Evolutionary conservation across 2,797 vertebrate species (phyloP).

Genomic region (Melanotaenia trifasciata): DNA sequence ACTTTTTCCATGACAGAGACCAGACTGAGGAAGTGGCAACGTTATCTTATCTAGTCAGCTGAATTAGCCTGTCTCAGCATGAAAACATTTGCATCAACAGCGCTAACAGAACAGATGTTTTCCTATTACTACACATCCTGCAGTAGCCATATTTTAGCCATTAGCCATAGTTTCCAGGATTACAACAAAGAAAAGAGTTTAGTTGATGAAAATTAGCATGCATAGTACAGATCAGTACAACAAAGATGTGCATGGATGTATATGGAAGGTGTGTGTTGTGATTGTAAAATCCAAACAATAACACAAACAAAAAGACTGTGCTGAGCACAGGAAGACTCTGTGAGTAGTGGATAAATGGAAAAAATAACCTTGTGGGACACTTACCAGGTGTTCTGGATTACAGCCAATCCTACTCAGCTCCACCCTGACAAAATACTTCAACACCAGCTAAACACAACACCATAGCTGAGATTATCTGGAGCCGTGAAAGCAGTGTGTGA

Average conservation of each 20-base stretch:
- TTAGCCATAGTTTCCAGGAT: no score
- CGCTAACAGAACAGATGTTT: constrained; percentile 12
- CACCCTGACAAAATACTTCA: constrained; percentile 4
- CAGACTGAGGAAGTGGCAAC: constrained; percentile 49
- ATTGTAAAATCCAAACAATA: not conserved
- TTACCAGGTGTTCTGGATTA: constrained; percentile 17
- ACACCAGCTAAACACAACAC: not conserved
- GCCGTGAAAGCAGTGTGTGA: not conserved
- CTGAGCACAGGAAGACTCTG: not conserved
- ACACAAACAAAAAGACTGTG: not conserved
- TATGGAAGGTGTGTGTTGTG: not conserved
- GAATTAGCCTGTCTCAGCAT: constrained; percentile 18
- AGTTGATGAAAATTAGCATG: no score
- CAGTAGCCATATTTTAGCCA: not conserved
- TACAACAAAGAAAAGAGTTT: no score
- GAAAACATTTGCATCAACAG: constrained; percentile 38
- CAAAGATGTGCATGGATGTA: not conserved
- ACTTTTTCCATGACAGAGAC: constrained; percentile 44
- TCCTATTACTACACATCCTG: not conserved
- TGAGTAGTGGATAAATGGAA: not conserved
- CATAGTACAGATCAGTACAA: not conserved
- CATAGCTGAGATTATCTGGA: not conserved
- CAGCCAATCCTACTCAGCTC: constrained; percentile 3
- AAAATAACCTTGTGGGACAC: constrained; percentile 3
- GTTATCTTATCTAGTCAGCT: constrained; percentile 62